Evolutionary conservation across 2,113 vertebrate species (phyloP).

Genomic region (Chionis minor): DNA sequence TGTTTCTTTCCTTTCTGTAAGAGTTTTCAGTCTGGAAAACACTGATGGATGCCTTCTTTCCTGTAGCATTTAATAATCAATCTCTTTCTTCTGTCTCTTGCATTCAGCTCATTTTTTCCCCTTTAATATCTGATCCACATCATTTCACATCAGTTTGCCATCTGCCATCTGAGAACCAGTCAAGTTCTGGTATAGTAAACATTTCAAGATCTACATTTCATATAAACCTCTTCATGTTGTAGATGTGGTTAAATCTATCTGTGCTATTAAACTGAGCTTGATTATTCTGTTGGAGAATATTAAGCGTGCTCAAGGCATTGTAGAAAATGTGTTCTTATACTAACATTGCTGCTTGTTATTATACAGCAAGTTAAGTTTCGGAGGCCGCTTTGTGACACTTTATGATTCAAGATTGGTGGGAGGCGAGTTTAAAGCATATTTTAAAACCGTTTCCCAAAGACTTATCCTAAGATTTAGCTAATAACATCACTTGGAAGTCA

Average conservation of each 20-base stretch:
- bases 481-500: background rate
- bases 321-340: conserved; percentile 18
- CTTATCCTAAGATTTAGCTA: background rate
- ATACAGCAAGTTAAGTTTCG: background rate
- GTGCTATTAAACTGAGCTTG: conserved; percentile 35
- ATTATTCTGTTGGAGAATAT: conserved; percentile 16
- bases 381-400: conserved; percentile 23
- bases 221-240: conserved; percentile 60
- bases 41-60: conserved; percentile 39
- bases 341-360: conserved; percentile 14
- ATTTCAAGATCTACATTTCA: conserved; percentile 76
- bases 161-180: conserved; percentile 77
- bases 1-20: conserved; percentile 49
- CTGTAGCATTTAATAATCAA: conserved; percentile 67
- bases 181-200: conserved; percentile 76
- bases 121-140: conserved; percentile 74
- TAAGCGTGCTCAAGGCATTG: conserved; percentile 11
- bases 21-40: conserved; percentile 36
- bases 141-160: conserved; percentile 78
- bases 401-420: conserved; percentile 14
- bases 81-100: conserved; percentile 75
- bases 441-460: conserved; percentile 3
- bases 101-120: conserved; percentile 75
- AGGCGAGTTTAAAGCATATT: conserved; percentile 16
- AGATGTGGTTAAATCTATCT: conserved; percentile 33